These are phyloP conservation scores for Callosobruchus maculatus DNA, from an alignment of 2,888 invertebrate species.

Conservation along the genomic window DNA sequence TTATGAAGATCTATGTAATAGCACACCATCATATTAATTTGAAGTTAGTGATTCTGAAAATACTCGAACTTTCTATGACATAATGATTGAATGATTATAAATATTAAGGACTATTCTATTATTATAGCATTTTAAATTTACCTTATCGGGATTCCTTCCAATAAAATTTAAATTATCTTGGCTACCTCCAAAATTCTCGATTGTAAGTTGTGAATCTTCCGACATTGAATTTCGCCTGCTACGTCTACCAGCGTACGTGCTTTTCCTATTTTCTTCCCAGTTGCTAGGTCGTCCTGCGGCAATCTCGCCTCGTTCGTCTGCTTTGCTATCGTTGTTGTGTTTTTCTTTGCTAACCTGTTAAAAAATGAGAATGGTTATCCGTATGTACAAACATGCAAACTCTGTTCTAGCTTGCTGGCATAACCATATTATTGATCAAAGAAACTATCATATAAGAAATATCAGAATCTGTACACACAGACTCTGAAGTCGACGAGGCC, in stretches of 20 bases:
- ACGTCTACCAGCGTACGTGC: constrained; percentile 75
- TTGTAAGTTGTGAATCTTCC: constrained; percentile 86
- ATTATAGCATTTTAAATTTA: neutral
- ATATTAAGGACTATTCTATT: too few species aligned
- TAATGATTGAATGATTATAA: too few species aligned
- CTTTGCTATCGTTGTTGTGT: constrained; percentile 60
- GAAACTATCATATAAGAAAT: too few species aligned
- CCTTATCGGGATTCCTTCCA: constrained; percentile 79
- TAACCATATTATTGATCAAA: too few species aligned
- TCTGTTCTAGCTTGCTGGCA: too few species aligned
- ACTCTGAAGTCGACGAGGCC: too few species aligned
- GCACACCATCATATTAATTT: too few species aligned
- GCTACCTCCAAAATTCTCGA: constrained; percentile 90
- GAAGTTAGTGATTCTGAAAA: too few species aligned
- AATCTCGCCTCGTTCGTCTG: constrained; percentile 62
- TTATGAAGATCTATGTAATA: too few species aligned
- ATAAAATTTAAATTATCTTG: constrained; percentile 86
- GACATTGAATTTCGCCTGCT: constrained; percentile 80
- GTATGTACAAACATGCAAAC: too few species aligned
- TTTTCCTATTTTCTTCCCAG: constrained; percentile 71
- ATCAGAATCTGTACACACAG: too few species aligned
- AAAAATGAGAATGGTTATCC: neutral
- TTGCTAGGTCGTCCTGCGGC: constrained; percentile 84
- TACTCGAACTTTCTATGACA: too few species aligned
- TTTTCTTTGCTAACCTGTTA: constrained; percentile 59